Percentiles rank a stretch among this genome's conserved stretches.
phyloP scores from a whole-genome alignment of 2,888 invertebrate genomes.

The Eledona agricola region DNA sequence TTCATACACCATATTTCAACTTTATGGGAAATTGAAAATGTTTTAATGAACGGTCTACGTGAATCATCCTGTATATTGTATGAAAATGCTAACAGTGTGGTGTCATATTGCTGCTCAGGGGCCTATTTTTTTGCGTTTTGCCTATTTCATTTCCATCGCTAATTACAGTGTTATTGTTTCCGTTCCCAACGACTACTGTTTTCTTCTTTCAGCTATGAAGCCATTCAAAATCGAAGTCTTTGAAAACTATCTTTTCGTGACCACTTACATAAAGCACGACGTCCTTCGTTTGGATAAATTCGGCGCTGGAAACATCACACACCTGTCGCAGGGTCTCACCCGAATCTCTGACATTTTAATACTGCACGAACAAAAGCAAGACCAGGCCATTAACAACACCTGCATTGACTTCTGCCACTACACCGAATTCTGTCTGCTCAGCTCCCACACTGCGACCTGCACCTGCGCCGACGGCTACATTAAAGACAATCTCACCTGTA shows the following conservation, averaged over 20 bases:
- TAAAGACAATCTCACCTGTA: conserved; percentile 59
- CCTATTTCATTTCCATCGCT: no score
- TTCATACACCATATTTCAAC: no score
- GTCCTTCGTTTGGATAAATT: conserved; percentile 75
- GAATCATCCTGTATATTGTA: no score
- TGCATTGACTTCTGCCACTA: conserved; percentile 70
- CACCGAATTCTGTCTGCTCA: conserved; percentile 68
- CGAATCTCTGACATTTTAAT: conserved; percentile 72
- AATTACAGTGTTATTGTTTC: conserved; percentile 2
- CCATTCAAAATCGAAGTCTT: conserved; percentile 79
- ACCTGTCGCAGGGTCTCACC: conserved; percentile 66
- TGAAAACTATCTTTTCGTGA: conserved; percentile 75
- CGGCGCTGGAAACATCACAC: conserved; percentile 67
- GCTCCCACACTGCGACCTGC: conserved; percentile 57
- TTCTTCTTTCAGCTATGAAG: conserved; percentile 64
- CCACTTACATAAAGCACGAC: conserved; percentile 70
- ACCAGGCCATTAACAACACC: conserved; percentile 67
- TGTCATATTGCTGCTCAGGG: no score
- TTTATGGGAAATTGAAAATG: no score
- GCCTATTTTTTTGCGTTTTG: no score
- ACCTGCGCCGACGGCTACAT: conserved; percentile 59
- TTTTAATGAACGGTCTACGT: no score
- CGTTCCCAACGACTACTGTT: no score
- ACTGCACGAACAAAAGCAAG: conserved; percentile 73
- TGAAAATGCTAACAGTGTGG: no score